Percentiles rank a stretch among this genome's conserved stretches.
Conservation (phyloP, 2,888 invertebrate genomes). For the Nasonovia ribisnigri region DNA sequence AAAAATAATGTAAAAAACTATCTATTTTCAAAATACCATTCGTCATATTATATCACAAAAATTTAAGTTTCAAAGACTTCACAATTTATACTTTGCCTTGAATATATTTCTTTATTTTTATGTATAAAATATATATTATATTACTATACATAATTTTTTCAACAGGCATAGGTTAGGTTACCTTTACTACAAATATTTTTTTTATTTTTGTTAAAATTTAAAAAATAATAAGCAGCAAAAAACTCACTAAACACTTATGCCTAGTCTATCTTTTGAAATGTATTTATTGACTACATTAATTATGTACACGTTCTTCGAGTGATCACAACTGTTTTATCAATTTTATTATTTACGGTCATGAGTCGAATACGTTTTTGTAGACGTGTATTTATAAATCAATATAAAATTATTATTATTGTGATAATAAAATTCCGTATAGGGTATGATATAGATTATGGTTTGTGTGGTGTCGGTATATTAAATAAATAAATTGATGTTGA, state of each 20-base stretch:
- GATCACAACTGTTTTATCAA: neutral
- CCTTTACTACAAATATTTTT: neutral
- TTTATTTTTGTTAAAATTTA: neutral
- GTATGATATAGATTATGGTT: no score
- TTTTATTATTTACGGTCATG: neutral
- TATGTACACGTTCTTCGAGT: neutral
- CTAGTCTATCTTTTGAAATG: neutral
- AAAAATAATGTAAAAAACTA: no score
- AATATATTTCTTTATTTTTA: no score
- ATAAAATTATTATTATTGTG: neutral
- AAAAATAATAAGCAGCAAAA: neutral
- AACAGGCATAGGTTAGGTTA: no score
- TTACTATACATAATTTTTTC: no score
- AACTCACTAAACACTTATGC: neutral
- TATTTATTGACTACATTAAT: neutral
- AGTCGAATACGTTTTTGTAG: neutral
- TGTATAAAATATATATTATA: no score
- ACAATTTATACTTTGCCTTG: no score
- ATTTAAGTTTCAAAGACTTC: no score
- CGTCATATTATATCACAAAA: no score
- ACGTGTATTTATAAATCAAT: neutral
- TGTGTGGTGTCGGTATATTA: neutral
- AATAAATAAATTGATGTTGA: neutral
- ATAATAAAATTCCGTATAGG: neutral
- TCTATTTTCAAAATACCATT: no score